These are phyloP conservation scores for Corvus hawaiiensis DNA, from an alignment of 2,113 vertebrate genomes.

Conservation along the genomic window DNA sequence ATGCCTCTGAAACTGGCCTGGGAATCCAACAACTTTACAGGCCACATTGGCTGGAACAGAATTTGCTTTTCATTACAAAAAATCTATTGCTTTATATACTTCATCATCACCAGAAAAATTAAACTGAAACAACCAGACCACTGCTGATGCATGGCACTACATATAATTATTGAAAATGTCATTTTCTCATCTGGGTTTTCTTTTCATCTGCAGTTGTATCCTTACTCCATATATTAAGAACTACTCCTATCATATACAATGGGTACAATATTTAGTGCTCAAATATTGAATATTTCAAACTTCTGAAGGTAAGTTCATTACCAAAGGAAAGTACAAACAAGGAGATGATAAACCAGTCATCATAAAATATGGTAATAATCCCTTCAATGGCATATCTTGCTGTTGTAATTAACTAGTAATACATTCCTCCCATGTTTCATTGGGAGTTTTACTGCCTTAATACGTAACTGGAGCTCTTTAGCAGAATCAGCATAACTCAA, in stretches of 20 bases:
- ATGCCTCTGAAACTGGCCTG: not conserved
- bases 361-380: slow-evolving; percentile 43
- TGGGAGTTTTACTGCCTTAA: slow-evolving; percentile 32
- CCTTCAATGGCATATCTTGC: slow-evolving; percentile 12
- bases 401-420: slow-evolving; percentile 47
- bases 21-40: not conserved
- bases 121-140: not conserved
- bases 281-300: slow-evolving; percentile 11
- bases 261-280: not conserved
- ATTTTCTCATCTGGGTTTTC: not conserved
- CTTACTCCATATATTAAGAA: not conserved
- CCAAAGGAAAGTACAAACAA: slow-evolving; percentile 43
- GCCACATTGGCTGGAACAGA: not conserved
- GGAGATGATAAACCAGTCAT: slow-evolving; percentile 12
- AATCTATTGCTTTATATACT: not conserved
- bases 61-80: not conserved
- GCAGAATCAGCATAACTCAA: slow-evolving; percentile 28
- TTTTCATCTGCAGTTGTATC: not conserved
- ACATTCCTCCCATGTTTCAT: slow-evolving; percentile 37
- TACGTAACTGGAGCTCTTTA: slow-evolving; percentile 24
- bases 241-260: not conserved
- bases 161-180: not conserved
- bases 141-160: not conserved
- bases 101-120: not conserved
- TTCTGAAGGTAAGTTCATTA: slow-evolving; percentile 4